Evolutionary conservation across 2,888 invertebrate species (phyloP).

Genomic region (Creontiades dilutus): DNA sequence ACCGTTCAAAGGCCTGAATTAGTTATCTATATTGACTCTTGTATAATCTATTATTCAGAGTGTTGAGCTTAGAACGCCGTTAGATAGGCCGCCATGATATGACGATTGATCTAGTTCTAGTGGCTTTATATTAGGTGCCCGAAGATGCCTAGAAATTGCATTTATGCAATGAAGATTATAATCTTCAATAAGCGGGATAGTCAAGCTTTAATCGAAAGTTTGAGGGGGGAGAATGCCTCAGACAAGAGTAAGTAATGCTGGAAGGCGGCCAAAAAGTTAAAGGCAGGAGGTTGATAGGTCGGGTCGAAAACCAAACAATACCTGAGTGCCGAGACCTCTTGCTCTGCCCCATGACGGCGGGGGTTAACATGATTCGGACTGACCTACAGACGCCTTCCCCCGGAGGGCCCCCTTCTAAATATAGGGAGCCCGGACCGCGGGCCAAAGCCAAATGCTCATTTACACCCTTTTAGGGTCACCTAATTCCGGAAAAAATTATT

Average conservation of each 20-base stretch:
- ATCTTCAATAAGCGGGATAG: too few species aligned
- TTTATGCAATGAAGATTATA: too few species aligned
- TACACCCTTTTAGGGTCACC: slow-evolving; percentile 47
- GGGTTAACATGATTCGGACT: slow-evolving; percentile 44
- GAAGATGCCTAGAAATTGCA: too few species aligned
- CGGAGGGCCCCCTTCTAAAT: not conserved
- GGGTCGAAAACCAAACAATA: not conserved
- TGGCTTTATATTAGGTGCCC: too few species aligned
- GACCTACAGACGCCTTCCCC: slow-evolving; percentile 25
- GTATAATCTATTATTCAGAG: too few species aligned
- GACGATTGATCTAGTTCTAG: too few species aligned
- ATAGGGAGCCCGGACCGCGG: not conserved
- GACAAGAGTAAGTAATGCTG: not conserved
- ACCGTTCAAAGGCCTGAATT: too few species aligned
- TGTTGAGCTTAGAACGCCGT: too few species aligned
- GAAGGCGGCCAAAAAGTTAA: not conserved
- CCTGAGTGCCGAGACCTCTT: slow-evolving; percentile 38
- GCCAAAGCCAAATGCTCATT: slow-evolving; percentile 15
- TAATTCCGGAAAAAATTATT: slow-evolving; percentile 38
- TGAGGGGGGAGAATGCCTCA: too few species aligned
- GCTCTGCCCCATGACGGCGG: slow-evolving; percentile 34
- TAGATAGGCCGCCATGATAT: too few species aligned
- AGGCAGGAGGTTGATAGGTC: not conserved
- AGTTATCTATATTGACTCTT: too few species aligned
- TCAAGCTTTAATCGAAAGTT: too few species aligned